phyloP scores from a whole-genome alignment of 2,797 vertebrate genomes.

The Poecilia picta region DNA sequence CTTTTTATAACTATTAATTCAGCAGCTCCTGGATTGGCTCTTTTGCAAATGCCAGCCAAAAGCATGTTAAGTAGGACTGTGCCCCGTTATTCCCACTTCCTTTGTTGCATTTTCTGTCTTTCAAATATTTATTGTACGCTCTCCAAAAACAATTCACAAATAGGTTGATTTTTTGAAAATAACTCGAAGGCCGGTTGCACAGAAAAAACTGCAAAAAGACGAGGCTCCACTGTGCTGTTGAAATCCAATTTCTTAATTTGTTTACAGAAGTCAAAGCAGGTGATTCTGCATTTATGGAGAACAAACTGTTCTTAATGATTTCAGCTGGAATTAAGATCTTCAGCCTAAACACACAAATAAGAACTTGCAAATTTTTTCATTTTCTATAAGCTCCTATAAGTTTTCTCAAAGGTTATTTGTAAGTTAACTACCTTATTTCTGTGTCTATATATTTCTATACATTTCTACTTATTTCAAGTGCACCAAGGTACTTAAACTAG shows the following conservation, averaged over 20 bases:
- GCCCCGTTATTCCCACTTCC: not conserved
- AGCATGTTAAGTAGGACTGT: not conserved
- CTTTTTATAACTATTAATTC: not conserved
- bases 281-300: not conserved
- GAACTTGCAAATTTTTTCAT: not conserved
- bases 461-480: too few species aligned
- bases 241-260: not conserved
- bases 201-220: too few species aligned
- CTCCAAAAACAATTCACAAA: not conserved
- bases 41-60: not conserved
- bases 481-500: too few species aligned
- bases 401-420: too few species aligned
- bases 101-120: not conserved
- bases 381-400: not conserved
- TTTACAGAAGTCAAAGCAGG: not conserved
- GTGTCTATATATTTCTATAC: too few species aligned
- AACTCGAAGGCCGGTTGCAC: too few species aligned
- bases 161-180: too few species aligned
- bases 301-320: not conserved
- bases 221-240: not conserved
- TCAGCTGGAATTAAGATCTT: not conserved
- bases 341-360: not conserved
- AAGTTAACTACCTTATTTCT: too few species aligned
- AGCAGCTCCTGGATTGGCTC: not conserved
- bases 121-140: not conserved